Percentiles rank a stretch among this genome's conserved stretches.
Conservation (phyloP, 2,797 vertebrate species). For the Morelia viridis region DNA sequence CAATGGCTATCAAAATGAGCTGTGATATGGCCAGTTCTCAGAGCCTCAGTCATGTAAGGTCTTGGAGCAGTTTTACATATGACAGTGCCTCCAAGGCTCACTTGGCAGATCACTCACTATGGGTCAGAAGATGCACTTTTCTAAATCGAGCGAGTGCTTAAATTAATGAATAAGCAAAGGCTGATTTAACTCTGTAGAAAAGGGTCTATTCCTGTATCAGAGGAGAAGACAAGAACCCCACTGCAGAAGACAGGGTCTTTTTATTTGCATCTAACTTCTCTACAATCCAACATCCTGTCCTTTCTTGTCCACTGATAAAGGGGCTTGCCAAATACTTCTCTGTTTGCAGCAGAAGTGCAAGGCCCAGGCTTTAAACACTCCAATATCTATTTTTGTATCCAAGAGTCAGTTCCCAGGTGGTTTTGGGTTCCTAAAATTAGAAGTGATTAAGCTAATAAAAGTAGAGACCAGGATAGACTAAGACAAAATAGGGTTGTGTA, state of each 20-base stretch:
- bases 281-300: neutral
- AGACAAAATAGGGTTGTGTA: neutral
- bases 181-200: neutral
- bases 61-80: neutral
- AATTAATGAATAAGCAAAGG: neutral
- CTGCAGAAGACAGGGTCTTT: neutral
- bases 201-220: neutral
- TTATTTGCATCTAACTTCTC: conserved; percentile 1
- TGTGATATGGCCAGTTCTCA: neutral
- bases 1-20: neutral
- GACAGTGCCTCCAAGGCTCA: neutral
- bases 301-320: neutral
- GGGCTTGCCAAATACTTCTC: conserved; percentile 5
- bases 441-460: conserved; percentile 28
- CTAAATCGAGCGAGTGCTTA: neutral
- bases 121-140: neutral
- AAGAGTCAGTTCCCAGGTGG: conserved; percentile 18
- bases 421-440: conserved; percentile 20
- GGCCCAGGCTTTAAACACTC: neutral
- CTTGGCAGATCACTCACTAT: neutral
- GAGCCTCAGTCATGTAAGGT: neutral
- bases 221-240: neutral
- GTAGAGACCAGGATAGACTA: conserved; percentile 1
- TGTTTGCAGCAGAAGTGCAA: conserved; percentile 19
- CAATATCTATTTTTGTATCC: conserved; percentile 22